These are phyloP conservation scores for Luidia sarsii DNA, from an alignment of 53 echinoderm and acorn worm species.

Conservation along the genomic window DNA sequence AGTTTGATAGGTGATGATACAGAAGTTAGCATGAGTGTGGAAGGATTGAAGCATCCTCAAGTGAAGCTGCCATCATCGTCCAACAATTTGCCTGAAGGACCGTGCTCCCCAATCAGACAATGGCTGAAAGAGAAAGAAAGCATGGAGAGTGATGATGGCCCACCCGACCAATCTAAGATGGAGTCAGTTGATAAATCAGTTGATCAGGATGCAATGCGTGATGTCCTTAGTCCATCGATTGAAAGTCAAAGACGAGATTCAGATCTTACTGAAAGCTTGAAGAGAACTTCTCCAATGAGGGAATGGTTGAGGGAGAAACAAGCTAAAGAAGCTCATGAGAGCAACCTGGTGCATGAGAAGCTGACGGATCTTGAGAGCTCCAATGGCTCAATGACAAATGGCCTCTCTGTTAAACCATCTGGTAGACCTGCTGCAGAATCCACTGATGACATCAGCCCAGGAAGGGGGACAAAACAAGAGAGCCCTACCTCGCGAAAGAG, in stretches of 20 bases:
- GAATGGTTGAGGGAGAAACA: slow-evolving; percentile 26
- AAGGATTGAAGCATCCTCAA: not conserved
- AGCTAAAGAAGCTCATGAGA: not conserved
- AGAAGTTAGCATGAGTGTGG: not conserved
- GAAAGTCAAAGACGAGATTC: not conserved
- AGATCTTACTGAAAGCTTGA: not conserved
- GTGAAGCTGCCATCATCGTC: not conserved
- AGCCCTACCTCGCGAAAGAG: not conserved
- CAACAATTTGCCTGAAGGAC: not conserved
- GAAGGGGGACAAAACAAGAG: not conserved
- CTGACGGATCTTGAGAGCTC: no score
- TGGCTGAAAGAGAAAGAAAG: slow-evolving; percentile 42
- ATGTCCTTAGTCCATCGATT: not conserved
- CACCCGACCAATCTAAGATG: not conserved
- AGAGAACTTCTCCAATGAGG: slow-evolving; percentile 23
- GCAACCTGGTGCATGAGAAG: not conserved
- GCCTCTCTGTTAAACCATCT: not conserved
- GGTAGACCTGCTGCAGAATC: not conserved
- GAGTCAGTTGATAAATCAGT: not conserved
- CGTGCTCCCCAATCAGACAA: slow-evolving; percentile 39
- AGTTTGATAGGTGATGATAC: no score
- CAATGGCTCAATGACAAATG: no score
- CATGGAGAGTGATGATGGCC: not conserved
- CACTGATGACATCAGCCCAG: not conserved
- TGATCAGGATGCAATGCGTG: not conserved